These are phyloP conservation scores for Standfussiana lucernea DNA, from an alignment of 2,888 invertebrate genomes.

Conservation along the genomic window DNA sequence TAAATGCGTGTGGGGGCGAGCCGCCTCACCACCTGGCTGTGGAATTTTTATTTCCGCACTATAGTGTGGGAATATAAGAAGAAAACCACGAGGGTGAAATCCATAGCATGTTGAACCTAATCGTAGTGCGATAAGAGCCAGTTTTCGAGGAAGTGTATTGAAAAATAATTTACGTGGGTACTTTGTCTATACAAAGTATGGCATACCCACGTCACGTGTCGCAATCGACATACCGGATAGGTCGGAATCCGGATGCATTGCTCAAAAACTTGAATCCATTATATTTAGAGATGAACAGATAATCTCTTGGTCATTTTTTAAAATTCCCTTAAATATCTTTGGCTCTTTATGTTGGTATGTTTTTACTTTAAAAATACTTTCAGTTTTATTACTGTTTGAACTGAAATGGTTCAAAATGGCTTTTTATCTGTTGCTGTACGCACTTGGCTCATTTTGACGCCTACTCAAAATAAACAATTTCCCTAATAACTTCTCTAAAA, in stretches of 20 bases:
- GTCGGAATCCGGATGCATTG: slow-evolving; percentile 15
- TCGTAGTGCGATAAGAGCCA: no score
- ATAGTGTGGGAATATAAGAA: no score
- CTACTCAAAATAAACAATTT: slow-evolving; percentile 22
- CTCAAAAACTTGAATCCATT: slow-evolving; percentile 16
- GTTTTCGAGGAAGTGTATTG: no score
- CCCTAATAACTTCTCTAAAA: neutral
- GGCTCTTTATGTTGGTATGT: neutral
- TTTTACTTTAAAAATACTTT: neutral
- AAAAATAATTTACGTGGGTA: slow-evolving; percentile 23
- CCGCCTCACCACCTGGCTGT: no score
- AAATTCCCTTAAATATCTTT: neutral
- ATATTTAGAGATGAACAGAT: slow-evolving; percentile 1
- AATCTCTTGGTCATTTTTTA: neutral
- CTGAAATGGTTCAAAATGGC: neutral
- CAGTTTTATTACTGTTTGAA: neutral
- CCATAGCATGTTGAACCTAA: no score
- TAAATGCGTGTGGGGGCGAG: no score
- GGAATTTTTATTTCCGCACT: no score
- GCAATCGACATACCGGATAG: slow-evolving; percentile 16
- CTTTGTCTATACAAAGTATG: slow-evolving; percentile 22
- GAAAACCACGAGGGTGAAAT: no score
- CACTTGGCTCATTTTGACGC: neutral
- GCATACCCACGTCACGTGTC: no score
- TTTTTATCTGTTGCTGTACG: neutral